These are phyloP conservation scores for Garrulus glandarius DNA, from an alignment of 2,797 vertebrate genomes.

Conservation along the genomic window DNA sequence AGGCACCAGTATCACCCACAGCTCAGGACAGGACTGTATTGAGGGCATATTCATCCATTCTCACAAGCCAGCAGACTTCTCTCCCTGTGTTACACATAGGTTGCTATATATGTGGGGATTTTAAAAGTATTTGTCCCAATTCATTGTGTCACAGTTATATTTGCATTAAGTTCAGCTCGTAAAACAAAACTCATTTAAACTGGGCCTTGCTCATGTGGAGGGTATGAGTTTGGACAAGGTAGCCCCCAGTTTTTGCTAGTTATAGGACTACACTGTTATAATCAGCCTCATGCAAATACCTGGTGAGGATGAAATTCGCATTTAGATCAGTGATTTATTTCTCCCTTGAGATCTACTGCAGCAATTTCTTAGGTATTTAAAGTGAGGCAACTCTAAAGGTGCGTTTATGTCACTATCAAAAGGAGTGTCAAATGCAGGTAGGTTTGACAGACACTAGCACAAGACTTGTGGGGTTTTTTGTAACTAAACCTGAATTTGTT, in stretches of 20 bases:
- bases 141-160: not conserved
- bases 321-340: not conserved
- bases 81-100: not conserved
- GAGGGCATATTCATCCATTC: fast-evolving
- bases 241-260: not conserved
- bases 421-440: not conserved
- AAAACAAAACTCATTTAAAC: not conserved
- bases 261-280: not conserved
- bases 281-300: not conserved
- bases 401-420: not conserved
- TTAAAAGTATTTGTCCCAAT: not conserved
- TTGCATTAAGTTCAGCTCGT: not conserved
- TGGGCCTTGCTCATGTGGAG: not conserved
- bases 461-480: not conserved
- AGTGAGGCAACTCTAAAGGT: not conserved
- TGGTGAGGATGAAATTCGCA: not conserved
- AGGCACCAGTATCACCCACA: not conserved
- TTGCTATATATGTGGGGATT: fast-evolving
- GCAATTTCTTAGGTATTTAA: not conserved
- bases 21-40: not conserved
- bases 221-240: not conserved
- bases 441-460: not conserved
- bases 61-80: not conserved
- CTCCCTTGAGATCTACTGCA: not conserved
- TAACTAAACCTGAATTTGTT: not conserved